These are phyloP conservation scores for Eretmochelys imbricata DNA, from an alignment of 2,113 vertebrate genomes.

Conservation along the genomic window DNA sequence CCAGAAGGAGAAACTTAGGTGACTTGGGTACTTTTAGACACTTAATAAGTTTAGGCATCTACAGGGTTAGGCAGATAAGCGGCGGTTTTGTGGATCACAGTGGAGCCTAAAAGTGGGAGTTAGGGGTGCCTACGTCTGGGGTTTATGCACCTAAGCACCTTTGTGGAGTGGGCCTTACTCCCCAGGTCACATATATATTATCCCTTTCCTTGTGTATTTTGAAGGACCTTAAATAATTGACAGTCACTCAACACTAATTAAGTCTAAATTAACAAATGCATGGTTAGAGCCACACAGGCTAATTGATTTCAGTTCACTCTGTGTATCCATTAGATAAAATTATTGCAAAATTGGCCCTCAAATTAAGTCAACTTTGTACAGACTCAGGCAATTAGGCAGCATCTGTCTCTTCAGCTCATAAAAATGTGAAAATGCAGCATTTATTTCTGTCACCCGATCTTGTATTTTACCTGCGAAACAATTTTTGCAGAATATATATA, in stretches of 20 bases:
- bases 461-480: neutral
- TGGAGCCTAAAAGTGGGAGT: neutral
- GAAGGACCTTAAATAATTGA: neutral
- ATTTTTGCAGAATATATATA: neutral
- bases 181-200: neutral
- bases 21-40: neutral
- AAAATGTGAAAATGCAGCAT: neutral
- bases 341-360: neutral
- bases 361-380: neutral
- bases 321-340: neutral
- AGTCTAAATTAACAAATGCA: neutral
- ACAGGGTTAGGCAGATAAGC: neutral
- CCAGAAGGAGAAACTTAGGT: neutral
- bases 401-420: neutral
- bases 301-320: neutral
- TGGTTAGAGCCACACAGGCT: neutral
- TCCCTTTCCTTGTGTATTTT: neutral
- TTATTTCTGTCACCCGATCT: neutral
- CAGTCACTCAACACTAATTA: neutral
- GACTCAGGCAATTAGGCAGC: neutral
- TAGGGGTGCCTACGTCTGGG: neutral
- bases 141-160: neutral
- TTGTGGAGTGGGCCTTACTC: neutral
- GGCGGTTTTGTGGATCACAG: neutral
- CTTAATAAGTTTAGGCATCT: neutral